Evolutionary conservation across 2,888 invertebrate species (phyloP), one percentile per base, ranked within the genome.

Genomic region (Caenorhabditis sp.): DNA sequence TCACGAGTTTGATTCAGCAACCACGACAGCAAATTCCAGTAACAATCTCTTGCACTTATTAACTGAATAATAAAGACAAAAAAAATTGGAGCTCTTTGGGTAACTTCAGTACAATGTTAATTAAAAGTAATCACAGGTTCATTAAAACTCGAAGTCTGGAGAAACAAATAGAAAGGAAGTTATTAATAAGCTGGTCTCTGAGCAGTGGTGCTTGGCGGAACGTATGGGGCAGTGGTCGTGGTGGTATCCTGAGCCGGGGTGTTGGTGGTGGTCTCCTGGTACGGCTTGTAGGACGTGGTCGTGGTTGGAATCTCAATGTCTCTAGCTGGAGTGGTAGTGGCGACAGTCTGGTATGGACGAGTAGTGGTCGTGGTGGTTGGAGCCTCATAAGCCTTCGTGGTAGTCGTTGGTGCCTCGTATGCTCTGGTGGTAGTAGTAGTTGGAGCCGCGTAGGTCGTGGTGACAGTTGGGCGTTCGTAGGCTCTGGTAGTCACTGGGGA

Each of bases 281-380:
- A 54, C 26, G 66, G 47, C 14, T 41, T 28, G 38, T 61, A 61
- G 19, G 35, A 3, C 2, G 38, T 3, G 16, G 76, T 69, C 7
- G 69, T 77, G 35, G 68, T 68, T 31, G 66, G 76, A 24, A 38
- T 51, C 14, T 77, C 77, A 19, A 56, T 14, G 12, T 59, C 68
- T 24, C 28, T n/a, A 0, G 61, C 14, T 26, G 74, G 47, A 16
- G 74, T 64, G 1, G 74, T 54, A 19, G 59, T 70, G n/a, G 56
- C 56, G 12, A 47, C 58, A 16, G 72, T 49, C 6, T 72, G 47
- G 58, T 72, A 72, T 31, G 31, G 59, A 10, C 56, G 54, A 7
- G 51, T 6, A 24, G 68, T 68, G 0, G 69, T 56, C 14, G 69
- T 69, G 14, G 69, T 58, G 14, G 73, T 54, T 49, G 76, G 56